A percentile compares a stretch with the other conserved stretches of the same genome.
phyloP scores from a whole-genome alignment of 92 coral and sea anemone genomes.

The Actinostola sp. region DNA sequence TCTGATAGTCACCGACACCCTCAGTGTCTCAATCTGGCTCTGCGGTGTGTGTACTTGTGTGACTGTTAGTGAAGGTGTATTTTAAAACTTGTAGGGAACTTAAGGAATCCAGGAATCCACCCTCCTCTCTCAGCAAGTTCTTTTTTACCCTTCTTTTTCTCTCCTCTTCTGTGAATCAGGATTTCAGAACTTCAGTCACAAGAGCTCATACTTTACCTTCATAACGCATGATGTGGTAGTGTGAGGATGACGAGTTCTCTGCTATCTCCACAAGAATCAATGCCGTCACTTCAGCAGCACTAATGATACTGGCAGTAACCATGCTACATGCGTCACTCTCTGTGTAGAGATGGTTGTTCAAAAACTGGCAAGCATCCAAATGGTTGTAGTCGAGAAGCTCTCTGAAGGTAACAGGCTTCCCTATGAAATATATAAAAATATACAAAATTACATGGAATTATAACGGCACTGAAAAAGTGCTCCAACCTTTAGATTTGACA shows the following conservation, averaged over 20 bases:
- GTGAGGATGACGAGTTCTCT: conserved; percentile 3
- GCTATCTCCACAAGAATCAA: conserved; percentile 33
- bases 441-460: background rate
- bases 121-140: too few species aligned
- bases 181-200: too few species aligned
- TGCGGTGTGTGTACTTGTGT: too few species aligned
- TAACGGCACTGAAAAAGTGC: background rate
- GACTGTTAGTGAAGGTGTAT: too few species aligned
- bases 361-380: conserved; percentile 55
- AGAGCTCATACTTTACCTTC: conserved; percentile 33
- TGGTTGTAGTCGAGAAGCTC: conserved; percentile 63
- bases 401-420: conserved; percentile 34
- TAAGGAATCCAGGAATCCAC: too few species aligned
- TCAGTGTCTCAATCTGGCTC: too few species aligned
- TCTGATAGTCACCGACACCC: too few species aligned
- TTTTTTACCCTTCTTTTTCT: too few species aligned
- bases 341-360: conserved; percentile 22
- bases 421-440: conserved; percentile 9
- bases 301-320: conserved; percentile 45
- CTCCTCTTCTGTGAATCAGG: too few species aligned
- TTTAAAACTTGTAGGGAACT: too few species aligned
- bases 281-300: conserved; percentile 13
- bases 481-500: too few species aligned
- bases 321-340: conserved; percentile 33
- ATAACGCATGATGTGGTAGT: conserved; percentile 30